Conservation (phyloP, 1,140 invertebrate species). For the Drosophila kanapiae region DNA sequence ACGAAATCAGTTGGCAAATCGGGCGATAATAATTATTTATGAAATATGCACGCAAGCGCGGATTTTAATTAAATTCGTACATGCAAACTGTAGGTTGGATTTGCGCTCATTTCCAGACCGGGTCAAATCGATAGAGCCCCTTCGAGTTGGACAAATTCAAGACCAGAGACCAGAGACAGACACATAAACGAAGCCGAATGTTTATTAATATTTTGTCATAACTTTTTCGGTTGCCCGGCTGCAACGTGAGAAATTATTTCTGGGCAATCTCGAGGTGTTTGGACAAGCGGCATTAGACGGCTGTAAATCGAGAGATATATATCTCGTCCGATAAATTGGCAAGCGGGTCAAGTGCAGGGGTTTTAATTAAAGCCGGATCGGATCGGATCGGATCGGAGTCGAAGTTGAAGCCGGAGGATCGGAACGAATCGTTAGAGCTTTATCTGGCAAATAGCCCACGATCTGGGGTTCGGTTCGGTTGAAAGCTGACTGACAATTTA, state of each 20-base stretch:
- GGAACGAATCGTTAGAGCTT: slow-evolving; percentile 10
- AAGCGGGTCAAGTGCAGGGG: slow-evolving; percentile 75
- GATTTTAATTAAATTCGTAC: slow-evolving; percentile 82
- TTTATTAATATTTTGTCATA: slow-evolving; percentile 83
- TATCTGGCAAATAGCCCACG: slow-evolving; percentile 56
- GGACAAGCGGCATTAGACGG: slow-evolving; percentile 44
- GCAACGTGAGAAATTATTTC: slow-evolving; percentile 80
- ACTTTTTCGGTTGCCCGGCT: slow-evolving; percentile 53
- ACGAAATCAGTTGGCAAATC: slow-evolving; percentile 33
- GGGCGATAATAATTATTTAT: slow-evolving; percentile 78
- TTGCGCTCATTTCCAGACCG: slow-evolving; percentile 62
- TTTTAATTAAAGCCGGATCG: slow-evolving; percentile 64
- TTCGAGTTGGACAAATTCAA: slow-evolving; percentile 56
- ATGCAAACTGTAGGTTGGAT: slow-evolving; percentile 59
- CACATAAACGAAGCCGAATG: slow-evolving; percentile 47
- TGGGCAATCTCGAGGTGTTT: slow-evolving; percentile 55
- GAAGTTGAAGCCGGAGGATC: not conserved
- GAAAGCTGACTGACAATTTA: slow-evolving; percentile 64
- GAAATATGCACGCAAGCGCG: slow-evolving; percentile 79
- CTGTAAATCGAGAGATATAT: slow-evolving; percentile 54
- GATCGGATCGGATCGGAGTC: not conserved
- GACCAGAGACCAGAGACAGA: slow-evolving; percentile 37
- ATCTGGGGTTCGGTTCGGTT: slow-evolving; percentile 14
- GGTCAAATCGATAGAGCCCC: slow-evolving; percentile 75
- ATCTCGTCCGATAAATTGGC: slow-evolving; percentile 57